Base-by-base conservation (phyloP, 2,797 vertebrate genomes). In the Artibeus jamaicensis region DNA sequence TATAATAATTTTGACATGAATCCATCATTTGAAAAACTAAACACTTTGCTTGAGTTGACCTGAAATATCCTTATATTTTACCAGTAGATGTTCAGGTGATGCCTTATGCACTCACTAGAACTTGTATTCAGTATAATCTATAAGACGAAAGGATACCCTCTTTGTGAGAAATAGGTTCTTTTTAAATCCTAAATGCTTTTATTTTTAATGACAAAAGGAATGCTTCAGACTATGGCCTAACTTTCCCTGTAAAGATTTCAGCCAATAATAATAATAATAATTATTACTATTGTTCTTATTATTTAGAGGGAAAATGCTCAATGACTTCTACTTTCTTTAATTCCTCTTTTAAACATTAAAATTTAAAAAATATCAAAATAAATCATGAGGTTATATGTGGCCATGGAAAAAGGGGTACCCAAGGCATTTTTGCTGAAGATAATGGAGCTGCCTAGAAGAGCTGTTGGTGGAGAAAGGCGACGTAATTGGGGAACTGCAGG, bases 11-110 rank as follows among this genome's bases (percentile, higher is more conserved):
- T 70, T 86, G 83, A 93, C 44, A 94, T 5, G 21, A 94, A 79
- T 50, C 22, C 5, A 9, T 82, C 82, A 68, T 94, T 90, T 96
- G 37, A 78, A 57, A 62, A 89, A 67, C 10, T 89, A 37, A 79
- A 94, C 59, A 18, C 18, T 95, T 26, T 92, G n/a, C 22, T 78
- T 84, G 21, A 89, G n/a, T 83, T 78, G 44, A 74, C 15, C 15
- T 94, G 39, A 91, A 94, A 89, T 77, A 53, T 2, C 29, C 57
- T 88, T 89, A 48, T n/a, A 95, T 87, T 93, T 89, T 88, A 50
- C 34, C 24, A 34, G 8, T 67, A 57, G 16, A 85, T 86, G 6
- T 19, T 73, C 6, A 74, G 18, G 68, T 62, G 12, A 11, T 86
- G 16, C 11, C 34, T 62, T 74, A 55, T 9, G 3, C 62, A 65